phyloP scores from a whole-genome alignment of 2,113 vertebrate genomes.

The Aepyceros melampus region DNA sequence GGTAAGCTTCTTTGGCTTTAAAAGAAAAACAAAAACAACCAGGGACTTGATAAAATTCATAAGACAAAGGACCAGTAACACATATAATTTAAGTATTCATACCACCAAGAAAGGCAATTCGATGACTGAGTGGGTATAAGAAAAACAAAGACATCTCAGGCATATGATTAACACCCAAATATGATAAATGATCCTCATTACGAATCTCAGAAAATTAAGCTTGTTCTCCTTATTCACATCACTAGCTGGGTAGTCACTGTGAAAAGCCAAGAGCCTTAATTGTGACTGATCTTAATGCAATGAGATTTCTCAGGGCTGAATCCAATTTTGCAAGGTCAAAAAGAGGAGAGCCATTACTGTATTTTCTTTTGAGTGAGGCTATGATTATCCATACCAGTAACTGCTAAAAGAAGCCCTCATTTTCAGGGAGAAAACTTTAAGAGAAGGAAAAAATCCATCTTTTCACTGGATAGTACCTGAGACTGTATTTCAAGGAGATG shows the following conservation, averaged over 20 bases:
- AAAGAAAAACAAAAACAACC: slow-evolving; percentile 34
- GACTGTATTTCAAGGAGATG: neutral
- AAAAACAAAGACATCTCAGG: neutral
- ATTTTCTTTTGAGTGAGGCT: neutral
- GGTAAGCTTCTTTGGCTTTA: slow-evolving; percentile 92
- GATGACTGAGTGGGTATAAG: neutral
- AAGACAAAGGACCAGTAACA: neutral
- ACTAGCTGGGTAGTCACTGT: neutral
- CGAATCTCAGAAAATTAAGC: neutral
- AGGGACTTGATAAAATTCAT: neutral
- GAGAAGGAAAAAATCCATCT: neutral
- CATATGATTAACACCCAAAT: neutral
- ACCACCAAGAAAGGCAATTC: neutral
- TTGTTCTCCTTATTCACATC: neutral
- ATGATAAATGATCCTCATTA: neutral
- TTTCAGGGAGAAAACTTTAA: neutral
- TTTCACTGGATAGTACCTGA: neutral
- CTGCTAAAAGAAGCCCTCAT: neutral
- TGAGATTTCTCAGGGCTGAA: neutral
- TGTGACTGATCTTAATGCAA: neutral
- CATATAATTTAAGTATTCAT: neutral
- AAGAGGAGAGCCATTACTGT: neutral
- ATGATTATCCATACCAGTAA: neutral
- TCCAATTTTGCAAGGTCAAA: neutral
- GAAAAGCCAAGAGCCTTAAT: neutral